Percentiles rank a stretch among this genome's conserved stretches.
phyloP scores from a whole-genome alignment of 2,888 invertebrate genomes.

The Thumatha senex region DNA sequence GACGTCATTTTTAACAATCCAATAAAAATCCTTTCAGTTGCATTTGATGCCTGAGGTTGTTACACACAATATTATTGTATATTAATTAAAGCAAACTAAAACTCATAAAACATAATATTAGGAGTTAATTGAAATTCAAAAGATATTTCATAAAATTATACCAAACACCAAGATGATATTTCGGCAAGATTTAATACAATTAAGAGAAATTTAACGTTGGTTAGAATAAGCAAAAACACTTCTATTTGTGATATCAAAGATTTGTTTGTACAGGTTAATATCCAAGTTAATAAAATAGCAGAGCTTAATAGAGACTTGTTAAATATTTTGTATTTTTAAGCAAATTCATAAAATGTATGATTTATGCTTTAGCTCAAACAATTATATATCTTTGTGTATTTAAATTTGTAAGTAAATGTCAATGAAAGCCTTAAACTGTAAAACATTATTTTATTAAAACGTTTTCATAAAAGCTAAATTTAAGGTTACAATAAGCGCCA shows the following conservation, averaged over 20 bases:
- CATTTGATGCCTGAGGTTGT: too few species aligned
- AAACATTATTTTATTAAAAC: too few species aligned
- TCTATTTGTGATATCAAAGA: conserved; percentile 42
- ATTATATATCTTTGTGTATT: too few species aligned
- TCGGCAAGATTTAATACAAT: conserved; percentile 43
- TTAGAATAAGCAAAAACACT: conserved; percentile 44
- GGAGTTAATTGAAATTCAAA: conserved; percentile 25
- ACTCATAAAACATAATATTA: conserved; percentile 21
- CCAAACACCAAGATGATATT: conserved; percentile 43
- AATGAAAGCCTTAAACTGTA: too few species aligned
- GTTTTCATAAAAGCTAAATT: too few species aligned
- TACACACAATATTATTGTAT: too few species aligned
- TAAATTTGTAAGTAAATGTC: too few species aligned
- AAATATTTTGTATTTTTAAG: not conserved
- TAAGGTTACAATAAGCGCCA: too few species aligned
- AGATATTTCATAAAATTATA: conserved; percentile 28
- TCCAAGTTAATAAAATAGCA: not conserved
- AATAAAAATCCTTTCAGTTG: too few species aligned
- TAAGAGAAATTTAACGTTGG: conserved; percentile 36
- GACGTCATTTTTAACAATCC: too few species aligned
- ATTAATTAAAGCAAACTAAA: conserved; percentile 11
- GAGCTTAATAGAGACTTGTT: not conserved
- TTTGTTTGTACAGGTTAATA: conserved; percentile 41
- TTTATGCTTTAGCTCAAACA: too few species aligned
- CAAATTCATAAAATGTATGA: too few species aligned